Conservation (phyloP, 2,888 invertebrate species). For the Amphipoea oculea region DNA sequence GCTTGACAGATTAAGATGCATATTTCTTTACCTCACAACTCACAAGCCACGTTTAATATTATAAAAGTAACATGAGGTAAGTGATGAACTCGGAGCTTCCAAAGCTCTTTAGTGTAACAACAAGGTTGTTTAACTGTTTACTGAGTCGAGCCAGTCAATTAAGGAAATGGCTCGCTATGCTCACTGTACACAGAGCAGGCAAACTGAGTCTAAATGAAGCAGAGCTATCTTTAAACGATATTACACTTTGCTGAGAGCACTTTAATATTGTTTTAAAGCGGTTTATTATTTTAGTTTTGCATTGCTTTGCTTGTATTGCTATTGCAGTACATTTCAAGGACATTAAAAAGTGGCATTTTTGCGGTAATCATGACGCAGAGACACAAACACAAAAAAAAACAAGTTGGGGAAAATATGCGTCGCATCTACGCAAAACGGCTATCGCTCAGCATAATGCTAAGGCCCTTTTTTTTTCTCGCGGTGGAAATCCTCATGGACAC, state of each 20-base stretch:
- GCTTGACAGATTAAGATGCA: background rate
- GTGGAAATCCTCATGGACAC: no score
- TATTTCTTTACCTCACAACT: background rate
- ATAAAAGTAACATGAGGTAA: slow-evolving; percentile 22
- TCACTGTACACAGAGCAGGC: slow-evolving; percentile 26
- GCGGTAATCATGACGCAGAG: background rate
- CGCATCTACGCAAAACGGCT: background rate
- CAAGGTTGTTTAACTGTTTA: slow-evolving; percentile 44
- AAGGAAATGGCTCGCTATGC: slow-evolving; percentile 47
- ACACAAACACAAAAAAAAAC: background rate
- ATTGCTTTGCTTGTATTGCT: background rate
- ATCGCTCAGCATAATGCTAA: no score
- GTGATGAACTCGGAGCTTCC: slow-evolving; percentile 13
- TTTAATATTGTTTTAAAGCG: background rate
- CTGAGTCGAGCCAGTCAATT: slow-evolving; percentile 49
- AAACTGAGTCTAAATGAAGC: slow-evolving; percentile 39
- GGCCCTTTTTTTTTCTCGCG: no score
- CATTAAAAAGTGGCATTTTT: background rate
- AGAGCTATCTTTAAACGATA: slow-evolving; percentile 26
- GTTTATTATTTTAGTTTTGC: background rate
- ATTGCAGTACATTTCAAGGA: background rate
- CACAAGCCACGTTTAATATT: background rate
- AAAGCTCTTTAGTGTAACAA: slow-evolving; percentile 36
- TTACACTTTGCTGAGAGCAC: background rate
- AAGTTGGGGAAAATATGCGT: background rate